phyloP scores from a whole-genome alignment of 2,797 vertebrate genomes.

The Galago senegalensis region DNA sequence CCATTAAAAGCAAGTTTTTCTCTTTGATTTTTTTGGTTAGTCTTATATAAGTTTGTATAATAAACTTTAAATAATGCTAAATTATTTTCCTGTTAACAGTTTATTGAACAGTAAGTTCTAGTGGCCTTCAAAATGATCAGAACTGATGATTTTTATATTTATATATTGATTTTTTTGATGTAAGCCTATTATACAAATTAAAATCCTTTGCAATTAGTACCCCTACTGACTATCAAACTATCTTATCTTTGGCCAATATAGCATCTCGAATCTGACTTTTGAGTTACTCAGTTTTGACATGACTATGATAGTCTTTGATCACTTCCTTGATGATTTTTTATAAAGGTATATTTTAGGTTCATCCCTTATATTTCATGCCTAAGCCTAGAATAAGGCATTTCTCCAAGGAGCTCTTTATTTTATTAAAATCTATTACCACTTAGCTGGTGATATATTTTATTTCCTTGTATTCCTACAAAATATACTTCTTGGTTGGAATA shows the following conservation, averaged over 20 bases:
- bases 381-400: background rate
- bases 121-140: background rate
- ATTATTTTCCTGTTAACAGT: background rate
- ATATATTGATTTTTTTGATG: background rate
- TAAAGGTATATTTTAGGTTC: background rate
- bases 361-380: background rate
- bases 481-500: background rate
- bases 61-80: background rate
- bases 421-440: background rate
- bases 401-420: background rate
- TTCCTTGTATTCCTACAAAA: background rate
- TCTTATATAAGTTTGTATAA: background rate
- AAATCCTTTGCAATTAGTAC: background rate
- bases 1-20: background rate
- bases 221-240: background rate
- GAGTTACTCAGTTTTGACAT: background rate
- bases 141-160: background rate
- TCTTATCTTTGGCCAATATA: background rate
- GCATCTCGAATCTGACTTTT: background rate
- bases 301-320: background rate
- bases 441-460: conserved; percentile 3
- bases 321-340: background rate
- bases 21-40: background rate
- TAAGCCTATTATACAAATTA: background rate
- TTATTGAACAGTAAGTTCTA: background rate